Base-by-base conservation (phyloP, 2,797 vertebrate species). In the Siniperca undulata region DNA sequence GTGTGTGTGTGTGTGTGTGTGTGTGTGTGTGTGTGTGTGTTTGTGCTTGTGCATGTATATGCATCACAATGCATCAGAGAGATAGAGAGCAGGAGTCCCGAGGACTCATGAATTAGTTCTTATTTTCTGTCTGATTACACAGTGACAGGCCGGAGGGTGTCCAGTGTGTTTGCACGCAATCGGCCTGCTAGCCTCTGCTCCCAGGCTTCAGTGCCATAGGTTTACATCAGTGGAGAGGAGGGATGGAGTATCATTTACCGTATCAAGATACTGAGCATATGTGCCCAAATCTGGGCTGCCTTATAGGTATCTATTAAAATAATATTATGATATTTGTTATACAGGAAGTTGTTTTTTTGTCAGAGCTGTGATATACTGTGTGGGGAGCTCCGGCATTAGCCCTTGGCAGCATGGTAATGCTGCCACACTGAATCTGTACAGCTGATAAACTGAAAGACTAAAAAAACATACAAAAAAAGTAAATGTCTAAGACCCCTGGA, bases 81-180 rank as follows among this genome's bases (percentile, higher is more conserved):
- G 68, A 80, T 5, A 74, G 30, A 50, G 74, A 81, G 77, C 80
- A 60, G 65, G 76, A 50, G 71, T 65, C 78, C 81, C 17, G 36
- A 74, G 83, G 85, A 78, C 71, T 79, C 42, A 66, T 74, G 75
- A 88, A 88, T 83, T 82, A 88, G 86, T 84, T 78, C 85, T 88
- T 50, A 89, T 92, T 91, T 92, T 94, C 88, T 91, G 86, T 90
- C 78, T 83, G 90, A 92, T 90, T 92, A 88, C 83, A 91, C 90
- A 86, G 53, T 73, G 77, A 80, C 66, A 42, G 56, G 70, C 84
- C 85, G 82, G 80, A 77, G 87, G 91, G 77, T 71, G 83, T 86
- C 82, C 70, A 59, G 62, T 48, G 62, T 40, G 60, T 77, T 73
- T 53, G 86, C 87, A 93, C 52, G 82, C 82, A 68, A 89, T 65